Evolutionary conservation across 2,888 invertebrate species (phyloP), one percentile per base, ranked within the genome.

Genomic region (Drosophila hamatofila): DNA sequence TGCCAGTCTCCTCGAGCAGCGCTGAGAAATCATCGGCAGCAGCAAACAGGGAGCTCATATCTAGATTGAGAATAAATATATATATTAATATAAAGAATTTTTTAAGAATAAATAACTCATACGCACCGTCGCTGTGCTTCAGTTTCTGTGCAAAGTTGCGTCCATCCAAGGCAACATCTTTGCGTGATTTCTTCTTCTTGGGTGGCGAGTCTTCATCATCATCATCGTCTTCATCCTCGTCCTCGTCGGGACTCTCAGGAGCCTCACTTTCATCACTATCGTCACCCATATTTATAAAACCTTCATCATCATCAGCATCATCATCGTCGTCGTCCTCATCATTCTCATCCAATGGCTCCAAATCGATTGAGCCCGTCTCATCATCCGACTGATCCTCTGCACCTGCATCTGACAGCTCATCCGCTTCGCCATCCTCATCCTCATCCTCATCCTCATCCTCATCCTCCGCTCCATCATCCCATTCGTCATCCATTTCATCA

Each of bases 21-120:
- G 96, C 96, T 0, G 98, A 96, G 93, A 98, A 98, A 93, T 98
- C 96, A 92, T 97, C 97, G 0, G 97, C 97, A 0, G 97, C 96
- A 3, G 97, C 96, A 93, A 97, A 97, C 39, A 97, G 90, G 0
- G 95, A 95, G 46, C 94, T 94, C 49, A 95, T 93, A 80, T 95
- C 95, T 93, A 66, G 16, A 35, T 3, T 21, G 3, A 11, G 30
- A 70, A 37, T 9, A 41, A 3, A 30, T 11, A 48, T 30, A 46
- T 12, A 35, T 57, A 30, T 48, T 21, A 41, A 30, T 16, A 59
- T 23, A 21, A 12, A 46, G 1, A 14, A 41, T 6, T 2, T 8
- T 27, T 16, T 0, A 6, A 16, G 21, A 4, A 16, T 7, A 4
- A 14, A 33, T 21, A 12, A 42, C 4, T 12, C 1, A 62, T 72